Evolutionary conservation across 2,797 vertebrate species (phyloP).

Genomic region (Coreius guichenoti): DNA sequence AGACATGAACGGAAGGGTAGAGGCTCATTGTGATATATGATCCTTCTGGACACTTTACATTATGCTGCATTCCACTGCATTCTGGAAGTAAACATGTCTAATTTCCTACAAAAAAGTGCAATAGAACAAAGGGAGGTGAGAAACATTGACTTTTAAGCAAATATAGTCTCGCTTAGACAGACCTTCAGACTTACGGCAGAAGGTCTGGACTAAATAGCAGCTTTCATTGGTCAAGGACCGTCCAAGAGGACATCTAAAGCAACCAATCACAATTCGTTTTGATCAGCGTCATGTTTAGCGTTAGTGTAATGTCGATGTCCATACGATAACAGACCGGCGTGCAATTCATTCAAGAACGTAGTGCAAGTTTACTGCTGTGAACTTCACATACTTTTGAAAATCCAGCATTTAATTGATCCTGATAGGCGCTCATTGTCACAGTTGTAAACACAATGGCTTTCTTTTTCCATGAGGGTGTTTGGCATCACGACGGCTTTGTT

Average conservation of each 20-base stretch:
- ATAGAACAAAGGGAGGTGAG: neutral
- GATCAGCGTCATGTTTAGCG: neutral
- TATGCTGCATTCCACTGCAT: neutral
- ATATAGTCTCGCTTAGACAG: neutral
- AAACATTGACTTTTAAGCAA: neutral
- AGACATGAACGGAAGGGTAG: constrained; percentile 5
- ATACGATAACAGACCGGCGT: neutral
- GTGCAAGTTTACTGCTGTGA: neutral
- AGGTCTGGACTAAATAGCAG: neutral
- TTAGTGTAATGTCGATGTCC: neutral
- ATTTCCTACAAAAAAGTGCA: neutral
- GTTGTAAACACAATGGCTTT: neutral
- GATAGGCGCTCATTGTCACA: too few species aligned
- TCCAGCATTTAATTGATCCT: neutral
- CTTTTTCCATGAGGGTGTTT: neutral
- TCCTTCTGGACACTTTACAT: neutral
- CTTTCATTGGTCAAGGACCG: neutral
- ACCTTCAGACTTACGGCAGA: neutral
- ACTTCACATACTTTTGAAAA: neutral
- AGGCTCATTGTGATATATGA: constrained; percentile 9
- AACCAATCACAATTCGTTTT: neutral
- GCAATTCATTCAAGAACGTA: neutral
- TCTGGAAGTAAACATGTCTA: neutral
- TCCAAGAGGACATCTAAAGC: neutral
- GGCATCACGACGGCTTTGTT: neutral